Conservation (phyloP, 2,797 vertebrate genomes). For the Acanthornis magna region DNA sequence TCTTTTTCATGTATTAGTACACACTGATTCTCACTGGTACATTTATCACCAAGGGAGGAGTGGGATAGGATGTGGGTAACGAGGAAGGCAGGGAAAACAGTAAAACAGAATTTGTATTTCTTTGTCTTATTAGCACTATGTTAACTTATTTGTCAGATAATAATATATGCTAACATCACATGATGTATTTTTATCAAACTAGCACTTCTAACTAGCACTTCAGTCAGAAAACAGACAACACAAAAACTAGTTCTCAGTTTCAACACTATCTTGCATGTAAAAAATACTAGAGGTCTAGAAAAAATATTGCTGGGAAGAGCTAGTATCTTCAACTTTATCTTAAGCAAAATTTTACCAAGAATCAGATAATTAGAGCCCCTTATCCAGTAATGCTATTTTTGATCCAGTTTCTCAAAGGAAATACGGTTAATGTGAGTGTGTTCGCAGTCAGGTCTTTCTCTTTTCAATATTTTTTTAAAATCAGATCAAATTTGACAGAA, state of each 20-base stretch:
- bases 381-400: background rate
- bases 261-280: background rate
- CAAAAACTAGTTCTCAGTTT: background rate
- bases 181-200: background rate
- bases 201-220: background rate
- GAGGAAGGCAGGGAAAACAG: background rate
- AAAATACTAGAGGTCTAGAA: background rate
- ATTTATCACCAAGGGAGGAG: background rate
- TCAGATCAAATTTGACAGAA: background rate
- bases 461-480: background rate
- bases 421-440: background rate
- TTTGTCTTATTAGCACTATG: background rate
- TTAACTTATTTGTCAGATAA: background rate
- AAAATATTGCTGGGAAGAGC: background rate
- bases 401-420: background rate
- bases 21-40: background rate
- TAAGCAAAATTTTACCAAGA: background rate
- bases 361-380: background rate
- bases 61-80: background rate
- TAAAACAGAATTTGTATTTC: background rate
- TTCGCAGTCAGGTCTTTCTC: background rate
- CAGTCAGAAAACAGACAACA: background rate
- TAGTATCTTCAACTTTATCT: background rate
- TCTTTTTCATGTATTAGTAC: background rate
- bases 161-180: background rate